Evolutionary conservation across 2,888 invertebrate species (phyloP), one percentile per base, ranked within the genome.

Genomic region (Nomada ruficornis): DNA sequence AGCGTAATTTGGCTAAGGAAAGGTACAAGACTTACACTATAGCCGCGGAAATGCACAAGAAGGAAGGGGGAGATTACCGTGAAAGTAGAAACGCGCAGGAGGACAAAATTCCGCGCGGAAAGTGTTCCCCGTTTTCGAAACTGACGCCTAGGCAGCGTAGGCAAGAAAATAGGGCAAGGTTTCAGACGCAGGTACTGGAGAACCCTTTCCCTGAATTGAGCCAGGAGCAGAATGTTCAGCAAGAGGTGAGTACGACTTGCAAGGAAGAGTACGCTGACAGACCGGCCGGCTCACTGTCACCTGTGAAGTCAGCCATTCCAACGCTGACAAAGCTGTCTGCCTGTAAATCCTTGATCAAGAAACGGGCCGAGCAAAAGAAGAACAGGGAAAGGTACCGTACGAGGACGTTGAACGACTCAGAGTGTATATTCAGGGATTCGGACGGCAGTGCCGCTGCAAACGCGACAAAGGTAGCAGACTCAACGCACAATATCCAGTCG

Each of bases 1-100:
- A 96, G 90, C 94, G 98, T 57, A 96, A 96, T 86, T 93, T 96
- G 54, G 96, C 96, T 2, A 97, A 97, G 91, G 97, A 98, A 89
- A 95, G 98, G 80, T 97, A 96, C 91, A 97, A 96, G 92, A 98
- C 98, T 0, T 98, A 98, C 91, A 97, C 97, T 0, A 97, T 98
- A 57, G 96, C 96, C 0, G 96, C 95, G 0, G 95, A 95, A 78
- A 94, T 96, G 90, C 94, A 95, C 2, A 94, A 94, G 88, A 94
- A 94, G 64, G 94, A 94, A 71, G 89, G 89, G 23, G 80, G 88
- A 10, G 86, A 87, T 5, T 90, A 93, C 67, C 89, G 87, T 55
- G 88, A 90, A 26, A 86, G 87, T n/a, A 81, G 80, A 52, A 68
- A 67, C 10, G 68, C 72, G n/a, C 73, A 83, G 0, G 86, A 74